These are phyloP conservation scores for Formica selysi DNA, from an alignment of 1,140 invertebrate genomes.

Conservation along the genomic window DNA sequence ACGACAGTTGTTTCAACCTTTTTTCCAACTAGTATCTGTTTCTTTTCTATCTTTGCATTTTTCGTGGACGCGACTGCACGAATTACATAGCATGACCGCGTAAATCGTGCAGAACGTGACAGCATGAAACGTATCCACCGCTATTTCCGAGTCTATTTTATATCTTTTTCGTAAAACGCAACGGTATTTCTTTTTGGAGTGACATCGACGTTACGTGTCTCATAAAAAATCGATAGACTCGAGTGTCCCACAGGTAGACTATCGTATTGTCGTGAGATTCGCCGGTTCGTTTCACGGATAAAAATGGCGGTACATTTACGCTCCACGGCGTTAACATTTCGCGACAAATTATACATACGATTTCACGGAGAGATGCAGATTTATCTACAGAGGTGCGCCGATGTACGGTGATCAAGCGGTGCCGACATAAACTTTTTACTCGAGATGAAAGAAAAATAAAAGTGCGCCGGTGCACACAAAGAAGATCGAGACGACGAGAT, in stretches of 20 bases:
- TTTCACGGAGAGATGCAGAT: neutral
- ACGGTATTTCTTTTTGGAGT: slow-evolving; percentile 39
- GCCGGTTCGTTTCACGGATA: neutral
- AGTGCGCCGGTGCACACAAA: slow-evolving; percentile 15
- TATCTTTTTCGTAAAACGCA: slow-evolving; percentile 43
- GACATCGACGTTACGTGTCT: slow-evolving; percentile 48
- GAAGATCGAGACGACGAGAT: slow-evolving; percentile 43
- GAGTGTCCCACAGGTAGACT: slow-evolving; percentile 12
- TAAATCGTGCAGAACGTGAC: slow-evolving; percentile 46
- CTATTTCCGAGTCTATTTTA: slow-evolving; percentile 43
- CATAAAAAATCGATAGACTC: slow-evolving; percentile 52
- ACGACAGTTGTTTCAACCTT: neutral
- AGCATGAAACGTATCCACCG: slow-evolving; percentile 25
- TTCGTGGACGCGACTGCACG: neutral
- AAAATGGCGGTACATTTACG: neutral
- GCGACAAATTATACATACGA: slow-evolving; percentile 37
- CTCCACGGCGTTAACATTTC: slow-evolving; percentile 18
- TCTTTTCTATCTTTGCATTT: slow-evolving; percentile 9
- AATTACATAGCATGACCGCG: slow-evolving; percentile 27
- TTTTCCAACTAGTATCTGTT: neutral
- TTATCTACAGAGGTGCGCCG: neutral
- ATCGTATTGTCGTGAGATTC: slow-evolving; percentile 50
- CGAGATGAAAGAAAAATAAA: slow-evolving; percentile 38
- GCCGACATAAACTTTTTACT: slow-evolving; percentile 22
- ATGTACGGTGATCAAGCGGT: slow-evolving; percentile 23